A percentile compares a stretch with the other conserved stretches of the same genome.
Conservation (phyloP, 2,113 vertebrate species). For the Anthoscopus minutus region DNA sequence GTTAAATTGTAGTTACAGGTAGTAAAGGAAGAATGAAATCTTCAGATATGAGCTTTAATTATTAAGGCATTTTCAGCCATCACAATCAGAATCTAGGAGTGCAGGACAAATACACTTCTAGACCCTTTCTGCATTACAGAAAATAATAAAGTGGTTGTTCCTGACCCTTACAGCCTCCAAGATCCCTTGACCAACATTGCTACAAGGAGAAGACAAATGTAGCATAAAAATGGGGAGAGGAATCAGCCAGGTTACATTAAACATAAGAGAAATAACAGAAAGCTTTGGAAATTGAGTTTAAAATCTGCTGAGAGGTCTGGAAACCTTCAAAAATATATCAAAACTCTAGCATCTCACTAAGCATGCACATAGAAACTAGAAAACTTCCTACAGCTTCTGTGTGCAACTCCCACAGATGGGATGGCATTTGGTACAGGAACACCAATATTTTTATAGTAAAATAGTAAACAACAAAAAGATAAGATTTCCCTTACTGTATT, state of each 20-base stretch:
- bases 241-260: background rate
- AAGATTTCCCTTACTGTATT: background rate
- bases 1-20: background rate
- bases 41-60: background rate
- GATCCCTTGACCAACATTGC: background rate
- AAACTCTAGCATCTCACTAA: background rate
- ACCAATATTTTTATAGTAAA: background rate
- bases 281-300: background rate
- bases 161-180: background rate
- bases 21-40: background rate
- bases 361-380: background rate
- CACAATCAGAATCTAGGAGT: background rate
- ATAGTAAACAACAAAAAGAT: background rate
- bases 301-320: background rate
- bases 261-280: background rate
- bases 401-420: background rate
- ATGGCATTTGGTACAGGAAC: background rate
- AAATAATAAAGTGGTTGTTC: background rate
- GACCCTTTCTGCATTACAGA: background rate
- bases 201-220: background rate
- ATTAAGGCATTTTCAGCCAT: background rate
- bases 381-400: background rate
- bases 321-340: background rate
- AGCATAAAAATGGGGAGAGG: background rate
- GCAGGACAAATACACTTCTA: background rate